Base-by-base conservation (phyloP, 1,140 invertebrate genomes). In the Drosophila tsacasi region DNA sequence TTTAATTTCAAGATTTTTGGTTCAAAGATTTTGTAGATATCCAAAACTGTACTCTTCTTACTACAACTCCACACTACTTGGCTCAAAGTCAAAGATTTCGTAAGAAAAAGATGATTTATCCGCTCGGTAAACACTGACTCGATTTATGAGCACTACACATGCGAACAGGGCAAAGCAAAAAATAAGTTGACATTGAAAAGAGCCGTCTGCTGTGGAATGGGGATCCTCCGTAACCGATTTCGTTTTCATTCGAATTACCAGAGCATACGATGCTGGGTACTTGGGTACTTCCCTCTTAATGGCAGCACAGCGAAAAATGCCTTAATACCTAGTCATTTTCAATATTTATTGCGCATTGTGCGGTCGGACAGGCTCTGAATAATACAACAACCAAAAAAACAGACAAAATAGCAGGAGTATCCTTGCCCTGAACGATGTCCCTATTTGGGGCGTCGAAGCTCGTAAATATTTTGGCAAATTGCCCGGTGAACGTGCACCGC, bases 401-500 rank as follows among this genome's bases (percentile, higher is more conserved):
- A 5, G n/a, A 12, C 7, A 5, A 71, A 49, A 30, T 50, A 50
- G 67, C 46, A 50, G 54, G 67, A 74, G 68, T 44, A 74, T 72
- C 59, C 71, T 67, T 66, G 71, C 49, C 47, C 15, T 59, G 55
- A 72, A 67, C 59, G 15, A 42, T 66, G 74, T 62, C 62, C 85
- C 76, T 76, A 76, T 78, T 79, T 66, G 57, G 83, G 84, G 81
- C 78, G 85, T 89, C 57, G 66, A 42, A 47, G 75, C 81, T 89
- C 85, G 85, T 89, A 89, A 89, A 89, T 89, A 89, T 85, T 90
- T 89, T 90, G 81, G 85, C 85, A 89, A 89, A 89, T 89, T 89
- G 72, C 85, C 69, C 60, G 25, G 8, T 39, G 64, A 40, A 89
- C 84, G 84, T 90, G 85, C 84, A 62, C 17, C 62, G 81, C 61